These are phyloP conservation scores for Ctenopoma kingsleyae DNA, from an alignment of 2,797 vertebrate genomes.

Conservation along the genomic window DNA sequence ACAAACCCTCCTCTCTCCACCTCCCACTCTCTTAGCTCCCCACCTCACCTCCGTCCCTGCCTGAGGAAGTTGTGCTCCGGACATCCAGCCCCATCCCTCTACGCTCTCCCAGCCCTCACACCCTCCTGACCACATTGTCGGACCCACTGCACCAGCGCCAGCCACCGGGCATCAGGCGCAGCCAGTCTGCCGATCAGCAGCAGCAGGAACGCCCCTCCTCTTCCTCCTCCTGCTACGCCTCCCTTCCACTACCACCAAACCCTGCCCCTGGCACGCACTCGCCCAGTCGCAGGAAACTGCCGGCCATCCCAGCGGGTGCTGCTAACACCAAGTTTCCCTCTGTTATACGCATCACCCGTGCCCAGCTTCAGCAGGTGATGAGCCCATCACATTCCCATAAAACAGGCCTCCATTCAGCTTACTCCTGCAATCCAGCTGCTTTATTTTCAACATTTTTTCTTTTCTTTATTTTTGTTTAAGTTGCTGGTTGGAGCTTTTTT, in stretches of 20 bases:
- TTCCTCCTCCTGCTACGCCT: constrained; percentile 80
- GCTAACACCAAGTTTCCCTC: constrained; percentile 90
- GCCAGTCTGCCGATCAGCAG: constrained; percentile 88
- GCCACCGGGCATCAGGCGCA: constrained; percentile 86
- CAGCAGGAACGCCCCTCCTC: constrained; percentile 72
- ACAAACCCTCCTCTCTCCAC: constrained; percentile 83
- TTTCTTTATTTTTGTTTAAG: constrained; percentile 38
- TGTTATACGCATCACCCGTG: constrained; percentile 94
- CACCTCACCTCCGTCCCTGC: constrained; percentile 91
- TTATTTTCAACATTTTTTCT: constrained; percentile 34
- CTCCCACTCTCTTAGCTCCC: constrained; percentile 87
- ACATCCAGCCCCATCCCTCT: constrained; percentile 88
- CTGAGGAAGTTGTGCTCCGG: constrained; percentile 85
- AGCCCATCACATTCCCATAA: constrained; percentile 47
- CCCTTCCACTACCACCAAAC: constrained; percentile 66
- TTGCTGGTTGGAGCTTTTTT: constrained; percentile 67
- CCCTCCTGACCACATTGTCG: constrained; percentile 86
- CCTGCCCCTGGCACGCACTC: constrained; percentile 81
- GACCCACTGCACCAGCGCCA: constrained; percentile 88
- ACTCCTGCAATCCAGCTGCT: constrained; percentile 22
- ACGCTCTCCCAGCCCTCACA: constrained; percentile 90
- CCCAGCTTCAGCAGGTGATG: constrained; percentile 94
- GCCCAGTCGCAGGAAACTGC: constrained; percentile 90
- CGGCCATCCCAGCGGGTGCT: constrained; percentile 88
- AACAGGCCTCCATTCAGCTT: constrained; percentile 31